A percentile compares a stretch with the other conserved stretches of the same genome.
Conservation (phyloP, 2,113 vertebrate genomes). For the Drymodes brunneopygia region DNA sequence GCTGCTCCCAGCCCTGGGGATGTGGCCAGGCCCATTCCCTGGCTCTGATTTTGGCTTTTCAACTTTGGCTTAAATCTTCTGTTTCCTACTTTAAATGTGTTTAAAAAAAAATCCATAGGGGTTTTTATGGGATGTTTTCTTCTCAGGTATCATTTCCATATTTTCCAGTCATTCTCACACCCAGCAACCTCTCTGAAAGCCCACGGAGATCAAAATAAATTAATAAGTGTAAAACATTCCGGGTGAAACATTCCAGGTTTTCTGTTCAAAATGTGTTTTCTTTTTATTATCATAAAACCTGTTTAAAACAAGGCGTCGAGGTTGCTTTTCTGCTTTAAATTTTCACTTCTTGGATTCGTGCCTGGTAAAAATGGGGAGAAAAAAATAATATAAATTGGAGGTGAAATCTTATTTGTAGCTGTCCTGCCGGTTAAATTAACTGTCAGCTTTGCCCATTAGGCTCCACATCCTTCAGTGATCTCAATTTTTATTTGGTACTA, state of each 20-base stretch:
- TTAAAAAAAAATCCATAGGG: fast-evolving
- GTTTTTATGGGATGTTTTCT: neutral
- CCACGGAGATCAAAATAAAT: neutral
- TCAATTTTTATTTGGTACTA: neutral
- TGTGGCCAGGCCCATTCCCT: neutral
- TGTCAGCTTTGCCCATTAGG: neutral
- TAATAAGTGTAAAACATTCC: neutral
- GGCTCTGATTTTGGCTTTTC: too few relatives aligned
- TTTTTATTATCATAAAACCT: neutral
- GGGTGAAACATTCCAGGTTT: neutral
- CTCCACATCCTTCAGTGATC: neutral
- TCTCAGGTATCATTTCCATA: neutral
- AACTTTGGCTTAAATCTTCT: neutral
- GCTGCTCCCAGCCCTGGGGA: neutral
- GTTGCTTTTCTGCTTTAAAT: neutral
- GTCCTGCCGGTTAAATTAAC: neutral
- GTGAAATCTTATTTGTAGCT: neutral
- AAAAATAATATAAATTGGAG: neutral
- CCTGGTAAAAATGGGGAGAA: neutral
- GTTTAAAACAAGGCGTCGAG: neutral
- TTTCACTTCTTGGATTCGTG: neutral
- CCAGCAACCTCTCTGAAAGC: neutral
- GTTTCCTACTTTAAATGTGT: fast-evolving
- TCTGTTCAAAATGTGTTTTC: neutral
- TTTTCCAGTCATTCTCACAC: neutral